Base-by-base conservation (phyloP, 2,797 vertebrate genomes). In the Heterohyrax brucei region DNA sequence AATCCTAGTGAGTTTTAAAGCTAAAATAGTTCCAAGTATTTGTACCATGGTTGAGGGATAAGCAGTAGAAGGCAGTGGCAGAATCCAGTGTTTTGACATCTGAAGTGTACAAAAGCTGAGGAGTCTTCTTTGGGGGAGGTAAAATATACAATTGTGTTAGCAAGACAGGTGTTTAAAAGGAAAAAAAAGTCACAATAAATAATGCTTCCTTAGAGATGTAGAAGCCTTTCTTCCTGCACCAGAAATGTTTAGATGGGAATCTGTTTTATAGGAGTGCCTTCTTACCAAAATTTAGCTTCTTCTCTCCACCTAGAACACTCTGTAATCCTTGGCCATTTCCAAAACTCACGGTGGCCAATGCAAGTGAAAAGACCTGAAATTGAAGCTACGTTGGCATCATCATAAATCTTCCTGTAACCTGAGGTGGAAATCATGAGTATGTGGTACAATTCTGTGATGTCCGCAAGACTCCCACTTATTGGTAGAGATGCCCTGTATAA, bases 171-270 rank as follows among this genome's bases (percentile, higher is more conserved):
- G 39, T 48, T 86, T 92, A 81, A 16, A 73, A 80, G 39, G 12
- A 50, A 3, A 83, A 79, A 76, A 68, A 1, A 89, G 81, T 80
- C 8, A 62, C 1, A 70, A 24, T 33, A 88, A 68, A 70, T 30
- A 79, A 16, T 89, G 19, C 18, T 39, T 84, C 14, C 5, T 84
- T 48, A 10, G 61, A 48, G 39, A 83, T 30, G 56, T 39, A 86
- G 44, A 0, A 44, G 13, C 61, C 39, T 96, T 92, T 87, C 70
- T 92, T 77, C n/a, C 33, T 81, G 21, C 91, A 64, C 78, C 33
- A 93, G 21, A 94, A 68, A 81, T 70, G 28, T 8, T 87, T 33
- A 87, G 5, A 59, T 21, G 62, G 7, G 91, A 76, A 68, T 64
- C 16, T 28, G 39, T 72, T 70, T 44, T n/a, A 33, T 61, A 14